These are phyloP conservation scores for Volucella inanis DNA, from an alignment of 2,888 invertebrate genomes.

Conservation along the genomic window DNA sequence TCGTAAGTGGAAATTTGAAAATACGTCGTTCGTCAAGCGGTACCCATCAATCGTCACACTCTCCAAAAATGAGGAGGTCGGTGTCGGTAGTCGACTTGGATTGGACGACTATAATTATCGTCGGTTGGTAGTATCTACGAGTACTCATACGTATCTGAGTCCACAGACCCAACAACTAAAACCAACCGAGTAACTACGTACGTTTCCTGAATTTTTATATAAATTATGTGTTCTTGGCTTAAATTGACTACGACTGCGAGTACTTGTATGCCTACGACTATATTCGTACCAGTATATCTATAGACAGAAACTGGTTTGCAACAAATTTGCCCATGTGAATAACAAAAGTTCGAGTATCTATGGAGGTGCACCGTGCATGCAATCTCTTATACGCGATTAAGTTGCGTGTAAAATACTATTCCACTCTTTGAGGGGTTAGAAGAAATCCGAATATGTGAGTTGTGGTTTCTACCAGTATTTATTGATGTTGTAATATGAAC, in stretches of 20 bases:
- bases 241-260: constrained; percentile 47
- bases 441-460: not conserved
- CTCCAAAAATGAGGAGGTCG: too few relatives aligned
- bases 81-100: too few relatives aligned
- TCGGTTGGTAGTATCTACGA: not conserved
- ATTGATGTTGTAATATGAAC: constrained; percentile 63
- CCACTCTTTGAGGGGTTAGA: not conserved
- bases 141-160: constrained; percentile 16
- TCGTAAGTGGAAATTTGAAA: constrained; percentile 56
- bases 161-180: not conserved
- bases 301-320: constrained; percentile 17
- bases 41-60: constrained; percentile 1
- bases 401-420: constrained; percentile 11
- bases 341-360: constrained; percentile 29
- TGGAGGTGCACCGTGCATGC: constrained; percentile 25
- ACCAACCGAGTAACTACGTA: constrained; percentile 49
- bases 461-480: not conserved
- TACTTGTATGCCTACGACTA: not conserved
- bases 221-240: constrained; percentile 66
- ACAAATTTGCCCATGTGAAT: constrained; percentile 50
- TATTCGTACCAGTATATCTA: not conserved
- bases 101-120: too few relatives aligned
- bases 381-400: constrained; percentile 43
- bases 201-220: constrained; percentile 68
- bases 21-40: constrained; percentile 29